Evolutionary conservation across 2,888 invertebrate genomes (phyloP), one percentile per base, ranked within the genome.

Genomic region (Odontomyia ornata): DNA sequence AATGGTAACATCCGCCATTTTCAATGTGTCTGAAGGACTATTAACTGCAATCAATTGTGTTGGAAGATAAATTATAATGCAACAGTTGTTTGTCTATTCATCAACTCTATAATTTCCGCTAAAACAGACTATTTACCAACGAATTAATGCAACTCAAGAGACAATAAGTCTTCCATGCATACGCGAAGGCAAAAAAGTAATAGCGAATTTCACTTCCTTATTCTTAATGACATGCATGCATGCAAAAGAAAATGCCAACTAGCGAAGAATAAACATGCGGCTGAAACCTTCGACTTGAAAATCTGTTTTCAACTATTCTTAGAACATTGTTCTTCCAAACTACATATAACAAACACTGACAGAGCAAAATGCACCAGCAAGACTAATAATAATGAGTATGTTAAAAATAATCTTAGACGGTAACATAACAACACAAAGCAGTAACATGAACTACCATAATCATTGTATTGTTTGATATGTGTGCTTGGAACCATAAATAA

Each of bases 231-330:
- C 67, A 67, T 27, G 67, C 25, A 43, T 46, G 67, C 46, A 46
- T 46, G 28, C 21, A 46, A 60, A 18, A 25, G 7, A 52, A 52
- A 4, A 4, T 52, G 52, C 18, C 52, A 25, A 60, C 23, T 23
- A 60, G 60, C 60, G 25, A 25, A 60, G 52, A 52, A 52, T 18
- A 52, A 52, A 52, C 52, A 52, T 5, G 4, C 4, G 4, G 2
- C 3, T 23, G n/a, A 67, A 46, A 46, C 67, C 67, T 67, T 67
- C 67, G 43, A 67, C 67, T 67, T 46, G 67, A 67, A 52, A 67
- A 46, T 67, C 43, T 36, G 43, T 18, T 15, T 28, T 21, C 43
- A 67, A 46, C 67, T 67, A 36, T 67, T 36, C 67, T 13, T n/a
- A 67, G 67, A 43, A 67, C 21, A 21, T 67, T 28, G 11, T n/a